phyloP scores from a whole-genome alignment of 2,113 vertebrate genomes.

The Symphodus melops region DNA sequence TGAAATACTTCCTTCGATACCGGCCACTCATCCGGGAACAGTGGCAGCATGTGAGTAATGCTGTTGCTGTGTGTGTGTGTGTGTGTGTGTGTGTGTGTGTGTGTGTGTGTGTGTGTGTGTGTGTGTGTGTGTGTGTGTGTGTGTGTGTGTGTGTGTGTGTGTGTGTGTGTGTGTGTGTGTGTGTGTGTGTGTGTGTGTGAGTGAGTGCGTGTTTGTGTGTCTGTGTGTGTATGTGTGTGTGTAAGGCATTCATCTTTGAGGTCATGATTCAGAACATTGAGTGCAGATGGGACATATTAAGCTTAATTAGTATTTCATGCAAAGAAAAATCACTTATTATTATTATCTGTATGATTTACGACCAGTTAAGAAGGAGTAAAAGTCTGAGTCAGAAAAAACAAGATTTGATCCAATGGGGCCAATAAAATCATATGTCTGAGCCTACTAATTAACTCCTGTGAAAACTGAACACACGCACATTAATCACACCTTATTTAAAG shows the following conservation, averaged over 20 bases:
- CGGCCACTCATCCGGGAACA: conserved; percentile 94
- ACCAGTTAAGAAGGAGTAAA: background rate
- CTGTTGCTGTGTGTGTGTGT: background rate
- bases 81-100: conserved; percentile 7
- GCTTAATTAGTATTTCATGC: background rate
- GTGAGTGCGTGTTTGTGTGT: conserved; percentile 6
- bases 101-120: conserved; percentile 3
- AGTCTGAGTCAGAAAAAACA: background rate
- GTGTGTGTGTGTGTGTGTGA: conserved; percentile 5
- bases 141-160: conserved; percentile 7
- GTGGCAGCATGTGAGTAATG: conserved; percentile 94
- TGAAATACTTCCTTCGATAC: conserved; percentile 97
- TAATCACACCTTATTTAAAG: conserved; percentile 7
- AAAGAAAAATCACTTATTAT: background rate
- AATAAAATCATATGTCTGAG: background rate
- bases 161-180: conserved; percentile 3
- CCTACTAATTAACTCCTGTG: conserved; percentile 12
- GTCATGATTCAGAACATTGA: background rate
- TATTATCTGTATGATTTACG: conserved; percentile 2
- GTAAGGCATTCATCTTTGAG: background rate
- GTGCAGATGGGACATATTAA: background rate
- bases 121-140: conserved; percentile 5
- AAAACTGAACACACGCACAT: conserved; percentile 4
- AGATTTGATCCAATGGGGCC: background rate
- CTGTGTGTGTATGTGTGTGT: conserved; percentile 6